These are phyloP conservation scores for Spongia lamella DNA, from an alignment of 37 sponge, comb jelly and placozoan genomes.

Conservation along the genomic window DNA sequence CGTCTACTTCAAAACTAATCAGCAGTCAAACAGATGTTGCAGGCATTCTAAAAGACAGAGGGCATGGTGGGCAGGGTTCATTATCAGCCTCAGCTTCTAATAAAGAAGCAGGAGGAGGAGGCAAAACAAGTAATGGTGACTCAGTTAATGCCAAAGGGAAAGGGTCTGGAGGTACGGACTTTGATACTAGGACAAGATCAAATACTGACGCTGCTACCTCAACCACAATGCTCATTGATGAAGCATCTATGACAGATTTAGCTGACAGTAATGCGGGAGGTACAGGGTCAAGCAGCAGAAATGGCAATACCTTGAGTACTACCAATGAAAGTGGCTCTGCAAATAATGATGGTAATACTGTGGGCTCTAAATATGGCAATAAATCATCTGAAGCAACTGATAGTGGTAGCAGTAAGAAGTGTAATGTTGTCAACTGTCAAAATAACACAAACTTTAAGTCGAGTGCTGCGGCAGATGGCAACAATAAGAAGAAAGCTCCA, in stretches of 20 bases:
- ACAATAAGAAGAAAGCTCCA: neutral
- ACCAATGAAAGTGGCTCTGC: neutral
- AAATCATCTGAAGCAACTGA: neutral
- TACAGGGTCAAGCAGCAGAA: neutral
- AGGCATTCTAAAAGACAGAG: neutral
- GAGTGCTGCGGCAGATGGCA: neutral
- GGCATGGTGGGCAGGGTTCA: neutral
- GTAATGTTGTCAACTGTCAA: neutral
- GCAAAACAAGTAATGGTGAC: too few species aligned
- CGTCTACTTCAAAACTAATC: neutral
- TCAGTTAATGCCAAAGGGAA: too few species aligned
- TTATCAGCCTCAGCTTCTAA: too few species aligned
- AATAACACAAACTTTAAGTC: neutral
- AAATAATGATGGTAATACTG: neutral
- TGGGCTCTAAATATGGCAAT: neutral
- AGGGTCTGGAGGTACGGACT: too few species aligned
- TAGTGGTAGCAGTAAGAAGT: neutral
- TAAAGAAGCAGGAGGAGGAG: too few species aligned
- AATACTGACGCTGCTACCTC: too few species aligned
- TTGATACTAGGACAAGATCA: too few species aligned
- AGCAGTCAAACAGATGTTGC: neutral
- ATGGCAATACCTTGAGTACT: neutral
- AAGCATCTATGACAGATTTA: too few species aligned
- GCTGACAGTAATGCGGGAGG: too few species aligned
- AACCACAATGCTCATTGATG: too few species aligned